These are phyloP conservation scores for Drosophila pseudotakahashii DNA, from an alignment of 2,888 invertebrate species.

Conservation along the genomic window DNA sequence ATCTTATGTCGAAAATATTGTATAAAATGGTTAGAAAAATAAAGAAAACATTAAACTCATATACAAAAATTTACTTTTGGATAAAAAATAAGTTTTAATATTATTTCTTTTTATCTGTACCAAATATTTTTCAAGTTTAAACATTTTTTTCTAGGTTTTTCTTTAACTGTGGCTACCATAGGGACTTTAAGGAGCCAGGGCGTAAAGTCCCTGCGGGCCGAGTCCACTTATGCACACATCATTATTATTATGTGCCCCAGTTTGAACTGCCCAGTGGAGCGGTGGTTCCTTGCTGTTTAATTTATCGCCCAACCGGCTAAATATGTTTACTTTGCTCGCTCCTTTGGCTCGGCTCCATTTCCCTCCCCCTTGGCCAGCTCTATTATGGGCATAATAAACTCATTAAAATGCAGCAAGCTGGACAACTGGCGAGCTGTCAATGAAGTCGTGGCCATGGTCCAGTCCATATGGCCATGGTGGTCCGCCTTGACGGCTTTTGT, in stretches of 20 bases:
- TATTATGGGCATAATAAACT: constrained; percentile 71
- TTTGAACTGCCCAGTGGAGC: constrained; percentile 18
- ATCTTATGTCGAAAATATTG: too few relatives aligned
- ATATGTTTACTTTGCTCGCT: constrained; percentile 58
- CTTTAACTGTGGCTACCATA: neutral
- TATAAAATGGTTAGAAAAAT: too few relatives aligned
- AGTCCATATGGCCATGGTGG: constrained; percentile 50
- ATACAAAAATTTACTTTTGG: too few relatives aligned
- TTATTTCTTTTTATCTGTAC: too few relatives aligned
- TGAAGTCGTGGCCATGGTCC: constrained; percentile 15
- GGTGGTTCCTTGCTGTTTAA: constrained; percentile 56
- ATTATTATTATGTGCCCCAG: constrained; percentile 63
- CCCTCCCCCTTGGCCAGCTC: constrained; percentile 5
- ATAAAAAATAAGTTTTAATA: too few relatives aligned
- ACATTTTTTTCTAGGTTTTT: neutral
- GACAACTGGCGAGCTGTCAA: constrained; percentile 56
- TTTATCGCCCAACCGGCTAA: constrained; percentile 66
- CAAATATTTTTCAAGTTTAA: too few relatives aligned
- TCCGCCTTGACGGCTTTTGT: constrained; percentile 49
- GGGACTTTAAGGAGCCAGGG: neutral
- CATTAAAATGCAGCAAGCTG: constrained; percentile 71
- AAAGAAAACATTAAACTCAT: too few relatives aligned
- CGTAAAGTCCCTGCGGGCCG: constrained; percentile 5
- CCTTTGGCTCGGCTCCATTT: constrained; percentile 18
- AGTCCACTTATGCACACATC: constrained; percentile 68